Base-by-base conservation (phyloP, 2,888 invertebrate species). In the Trichopoda pennipes region DNA sequence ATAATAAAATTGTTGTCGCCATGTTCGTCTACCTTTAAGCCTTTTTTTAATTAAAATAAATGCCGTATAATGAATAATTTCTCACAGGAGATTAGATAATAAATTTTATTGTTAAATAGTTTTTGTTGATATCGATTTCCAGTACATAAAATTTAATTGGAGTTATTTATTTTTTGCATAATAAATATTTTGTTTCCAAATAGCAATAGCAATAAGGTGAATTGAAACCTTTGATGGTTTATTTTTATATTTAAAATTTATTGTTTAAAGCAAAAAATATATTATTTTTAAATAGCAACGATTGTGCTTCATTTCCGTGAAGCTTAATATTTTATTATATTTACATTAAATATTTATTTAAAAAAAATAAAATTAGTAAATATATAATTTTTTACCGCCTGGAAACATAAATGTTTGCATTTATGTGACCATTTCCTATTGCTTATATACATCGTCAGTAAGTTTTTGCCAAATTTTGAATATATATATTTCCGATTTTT, bases 1-100 rank as follows among this genome's bases (percentile, higher is more conserved):
- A 9, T 70, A 28, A 56, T 17, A 1, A 19, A 35, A 21, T 35
- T 7, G 7, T 28, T 35, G 44, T 47, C 21, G 28, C 32, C 47
- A 64, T 35, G 35, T 69, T 47, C 61, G 68, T 61, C 32, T 47
- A 35, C 55, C 21, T 47, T 19, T 21, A 61, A 69, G 53, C 17
- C 10, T 8, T 28, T 38, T 38, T 38, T 38, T 38, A 38, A 38
- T 38, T 38, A 1, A 38, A 12, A 70, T 23, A 38, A 70, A 56
- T 44, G 35, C 35, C 35, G 21, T 35, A n/a, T n/a, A 70, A 49
- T 32, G 23, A 49, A 38, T 21, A 60, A 49, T 35, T 38, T 58
- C 49, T 51, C 47, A 55, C n/a, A 7, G 6, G 8, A 7, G 55
- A 63, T 73, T 21, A 53, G 35, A 42, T 60, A 60, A 61, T 17